A percentile compares a stretch with the other conserved stretches of the same genome.
Conservation (phyloP, 1,140 invertebrate species). For the Pseudomyrmex concolor region DNA sequence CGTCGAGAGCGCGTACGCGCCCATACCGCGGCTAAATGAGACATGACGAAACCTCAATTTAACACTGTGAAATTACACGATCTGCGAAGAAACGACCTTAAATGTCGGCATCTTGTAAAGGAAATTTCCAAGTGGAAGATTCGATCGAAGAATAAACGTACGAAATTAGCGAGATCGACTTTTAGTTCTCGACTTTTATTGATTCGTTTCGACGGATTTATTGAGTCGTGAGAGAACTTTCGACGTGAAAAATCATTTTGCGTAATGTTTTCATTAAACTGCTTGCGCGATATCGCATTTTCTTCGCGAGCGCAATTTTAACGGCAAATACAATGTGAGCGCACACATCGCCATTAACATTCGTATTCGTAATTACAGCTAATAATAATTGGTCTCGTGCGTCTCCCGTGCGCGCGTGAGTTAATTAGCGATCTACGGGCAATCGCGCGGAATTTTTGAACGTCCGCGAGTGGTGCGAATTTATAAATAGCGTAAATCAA, state of each 20-base stretch:
- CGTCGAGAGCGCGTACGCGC: background rate
- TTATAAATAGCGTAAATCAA: conserved; percentile 22
- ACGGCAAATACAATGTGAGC: background rate
- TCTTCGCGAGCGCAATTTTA: background rate
- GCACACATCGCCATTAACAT: conserved; percentile 7
- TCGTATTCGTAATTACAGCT: background rate
- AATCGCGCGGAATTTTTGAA: background rate
- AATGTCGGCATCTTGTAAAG: background rate
- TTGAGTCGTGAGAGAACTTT: too few species aligned
- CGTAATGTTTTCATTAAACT: background rate
- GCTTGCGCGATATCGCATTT: background rate
- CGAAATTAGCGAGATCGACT: background rate
- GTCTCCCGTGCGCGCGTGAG: conserved; percentile 7
- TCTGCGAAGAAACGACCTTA: background rate
- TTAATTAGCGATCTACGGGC: conserved; percentile 11
- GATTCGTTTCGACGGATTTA: background rate
- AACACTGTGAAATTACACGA: background rate
- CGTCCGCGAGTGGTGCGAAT: background rate
- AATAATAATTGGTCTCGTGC: background rate
- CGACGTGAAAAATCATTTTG: too few species aligned
- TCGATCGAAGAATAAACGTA: too few species aligned
- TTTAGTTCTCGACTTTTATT: background rate
- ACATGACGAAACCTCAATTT: background rate
- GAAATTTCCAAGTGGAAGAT: too few species aligned
- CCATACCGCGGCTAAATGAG: conserved; percentile 13